Evolutionary conservation across 2,797 vertebrate genomes (phyloP).

Genomic region (Anabas testudineus): DNA sequence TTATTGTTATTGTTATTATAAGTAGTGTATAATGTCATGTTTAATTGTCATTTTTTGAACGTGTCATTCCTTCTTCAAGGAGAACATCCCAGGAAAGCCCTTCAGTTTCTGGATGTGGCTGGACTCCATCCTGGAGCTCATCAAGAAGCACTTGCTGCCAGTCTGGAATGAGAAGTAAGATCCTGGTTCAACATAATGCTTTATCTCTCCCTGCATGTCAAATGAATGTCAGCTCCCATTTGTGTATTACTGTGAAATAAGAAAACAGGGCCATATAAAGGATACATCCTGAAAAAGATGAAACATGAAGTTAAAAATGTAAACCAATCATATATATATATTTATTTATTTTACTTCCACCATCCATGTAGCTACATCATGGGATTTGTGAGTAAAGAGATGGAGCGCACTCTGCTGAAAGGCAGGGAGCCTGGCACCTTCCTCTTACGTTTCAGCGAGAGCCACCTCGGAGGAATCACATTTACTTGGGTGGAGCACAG

Average conservation of each 20-base stretch:
- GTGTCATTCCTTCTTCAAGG: slow-evolving; percentile 75
- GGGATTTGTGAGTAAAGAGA: slow-evolving; percentile 98
- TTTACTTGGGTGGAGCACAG: slow-evolving; percentile 96
- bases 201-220: not conserved
- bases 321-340: not conserved
- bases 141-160: slow-evolving; percentile 95
- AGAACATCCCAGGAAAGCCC: slow-evolving; percentile 93
- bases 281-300: no score
- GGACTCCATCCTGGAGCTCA: slow-evolving; percentile 96
- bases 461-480: slow-evolving; percentile 96
- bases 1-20: no score
- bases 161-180: slow-evolving; percentile 97
- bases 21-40: no score
- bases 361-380: slow-evolving; percentile 88
- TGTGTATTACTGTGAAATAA: no score
- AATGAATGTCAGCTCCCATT: not conserved
- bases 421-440: slow-evolving; percentile 94
- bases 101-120: slow-evolving; percentile 99
- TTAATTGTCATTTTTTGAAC: not conserved
- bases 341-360: not conserved
- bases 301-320: not conserved
- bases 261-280: no score
- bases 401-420: slow-evolving; percentile 91
- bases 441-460: slow-evolving; percentile 96
- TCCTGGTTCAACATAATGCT: not conserved